These are phyloP conservation scores for Diarsia mendica DNA, from an alignment of 2,888 invertebrate genomes.

Conservation along the genomic window DNA sequence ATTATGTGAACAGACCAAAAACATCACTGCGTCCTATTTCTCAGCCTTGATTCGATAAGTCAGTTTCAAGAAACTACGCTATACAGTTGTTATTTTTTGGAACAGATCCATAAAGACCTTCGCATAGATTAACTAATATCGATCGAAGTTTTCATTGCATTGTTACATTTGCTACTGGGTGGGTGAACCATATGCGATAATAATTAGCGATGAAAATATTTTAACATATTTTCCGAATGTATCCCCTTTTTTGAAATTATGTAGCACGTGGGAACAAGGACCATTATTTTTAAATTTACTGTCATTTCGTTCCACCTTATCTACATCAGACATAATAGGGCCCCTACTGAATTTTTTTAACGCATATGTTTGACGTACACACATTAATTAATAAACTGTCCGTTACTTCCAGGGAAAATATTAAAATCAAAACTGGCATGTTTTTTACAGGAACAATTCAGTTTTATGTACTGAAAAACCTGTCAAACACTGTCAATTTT, in stretches of 20 bases:
- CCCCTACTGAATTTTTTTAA: conserved; percentile 3
- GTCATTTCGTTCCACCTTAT: conserved; percentile 3
- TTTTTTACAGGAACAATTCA: background rate
- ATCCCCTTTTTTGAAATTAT: conserved; percentile 21
- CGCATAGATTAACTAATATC: too few species aligned
- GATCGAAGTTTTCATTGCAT: too few species aligned
- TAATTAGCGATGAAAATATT: too few species aligned
- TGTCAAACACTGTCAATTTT: background rate
- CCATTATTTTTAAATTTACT: conserved; percentile 36
- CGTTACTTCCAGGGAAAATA: background rate
- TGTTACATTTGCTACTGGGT: too few species aligned
- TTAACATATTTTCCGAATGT: background rate
- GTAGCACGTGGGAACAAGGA: conserved; percentile 13
- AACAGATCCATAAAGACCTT: too few species aligned
- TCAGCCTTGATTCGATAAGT: too few species aligned
- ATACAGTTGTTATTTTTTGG: too few species aligned
- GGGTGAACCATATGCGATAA: background rate
- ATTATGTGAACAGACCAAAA: too few species aligned
- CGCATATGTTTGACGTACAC: conserved; percentile 2
- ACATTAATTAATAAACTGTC: background rate
- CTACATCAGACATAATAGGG: background rate
- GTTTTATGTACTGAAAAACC: background rate
- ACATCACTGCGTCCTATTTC: too few species aligned
- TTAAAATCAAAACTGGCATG: background rate
- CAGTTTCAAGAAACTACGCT: too few species aligned